Evolutionary conservation across 2,888 invertebrate species (phyloP).

Genomic region (Lacanobia wlatinum): DNA sequence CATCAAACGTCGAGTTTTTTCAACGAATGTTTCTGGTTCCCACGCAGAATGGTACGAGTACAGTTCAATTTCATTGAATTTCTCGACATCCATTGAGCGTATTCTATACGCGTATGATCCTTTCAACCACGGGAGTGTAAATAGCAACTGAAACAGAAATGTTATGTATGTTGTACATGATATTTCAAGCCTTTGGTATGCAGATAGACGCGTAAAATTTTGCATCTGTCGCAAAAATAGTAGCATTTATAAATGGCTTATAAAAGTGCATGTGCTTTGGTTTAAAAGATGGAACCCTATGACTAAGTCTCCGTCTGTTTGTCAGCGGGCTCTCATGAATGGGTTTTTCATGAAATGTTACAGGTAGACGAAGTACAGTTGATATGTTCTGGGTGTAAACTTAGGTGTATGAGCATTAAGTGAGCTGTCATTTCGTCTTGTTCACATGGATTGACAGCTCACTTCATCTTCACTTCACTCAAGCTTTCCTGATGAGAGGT

Average conservation of each 20-base stretch:
- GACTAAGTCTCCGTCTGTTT: too few relatives aligned
- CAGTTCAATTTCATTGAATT: slow-evolving; percentile 42
- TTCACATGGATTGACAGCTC: too few relatives aligned
- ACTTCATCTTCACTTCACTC: too few relatives aligned
- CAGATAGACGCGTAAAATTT: slow-evolving; percentile 16
- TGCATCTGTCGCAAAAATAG: slow-evolving; percentile 3
- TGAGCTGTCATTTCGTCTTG: too few relatives aligned
- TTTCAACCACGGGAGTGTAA: slow-evolving; percentile 9
- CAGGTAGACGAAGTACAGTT: too few relatives aligned
- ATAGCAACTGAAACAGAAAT: slow-evolving; percentile 13
- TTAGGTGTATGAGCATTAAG: too few relatives aligned
- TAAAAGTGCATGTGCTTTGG: not conserved
- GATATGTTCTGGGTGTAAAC: too few relatives aligned
- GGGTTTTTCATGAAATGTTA: too few relatives aligned
- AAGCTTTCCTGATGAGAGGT: not conserved
- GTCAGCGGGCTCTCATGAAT: too few relatives aligned
- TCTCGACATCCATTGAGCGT: not conserved
- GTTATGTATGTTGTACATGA: slow-evolving; percentile 11
- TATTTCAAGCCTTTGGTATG: slow-evolving; percentile 51
- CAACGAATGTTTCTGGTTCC: slow-evolving; percentile 17
- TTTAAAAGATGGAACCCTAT: not conserved
- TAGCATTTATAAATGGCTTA: slow-evolving; percentile 17
- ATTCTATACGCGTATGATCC: slow-evolving; percentile 19
- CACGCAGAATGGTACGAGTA: slow-evolving; percentile 1
- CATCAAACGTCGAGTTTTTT: slow-evolving; percentile 19